Evolutionary conservation across 2,797 vertebrate genomes (phyloP).

Genomic region (Nyctibius grandis): DNA sequence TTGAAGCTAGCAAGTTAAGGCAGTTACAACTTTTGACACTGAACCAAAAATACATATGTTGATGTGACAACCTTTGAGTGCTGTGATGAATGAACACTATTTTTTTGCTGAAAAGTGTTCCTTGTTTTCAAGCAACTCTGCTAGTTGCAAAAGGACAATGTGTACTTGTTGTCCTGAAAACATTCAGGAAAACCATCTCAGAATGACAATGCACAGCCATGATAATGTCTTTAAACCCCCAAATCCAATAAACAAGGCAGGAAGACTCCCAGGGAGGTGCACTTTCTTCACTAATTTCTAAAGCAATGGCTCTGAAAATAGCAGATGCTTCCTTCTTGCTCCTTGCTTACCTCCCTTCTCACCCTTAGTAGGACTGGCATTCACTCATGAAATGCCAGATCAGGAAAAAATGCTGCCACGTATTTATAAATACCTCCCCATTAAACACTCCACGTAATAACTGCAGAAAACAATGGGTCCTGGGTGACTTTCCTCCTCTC

Average conservation of each 20-base stretch:
- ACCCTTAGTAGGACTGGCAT: background rate
- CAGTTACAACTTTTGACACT: background rate
- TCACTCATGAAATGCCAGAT: background rate
- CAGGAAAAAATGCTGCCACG: background rate
- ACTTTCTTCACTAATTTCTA: background rate
- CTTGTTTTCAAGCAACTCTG: background rate
- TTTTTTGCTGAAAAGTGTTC: background rate
- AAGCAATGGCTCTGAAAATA: constrained; percentile 14
- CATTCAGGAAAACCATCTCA: background rate
- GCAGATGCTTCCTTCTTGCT: background rate
- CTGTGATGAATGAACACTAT: background rate
- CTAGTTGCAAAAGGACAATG: constrained; percentile 3
- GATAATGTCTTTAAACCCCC: background rate
- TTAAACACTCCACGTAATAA: background rate
- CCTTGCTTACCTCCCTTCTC: background rate
- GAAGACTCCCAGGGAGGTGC: background rate
- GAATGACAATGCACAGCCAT: background rate
- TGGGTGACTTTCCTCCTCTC: background rate
- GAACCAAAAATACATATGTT: background rate
- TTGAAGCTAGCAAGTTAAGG: background rate
- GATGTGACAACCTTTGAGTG: background rate
- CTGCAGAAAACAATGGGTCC: background rate
- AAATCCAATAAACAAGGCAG: background rate
- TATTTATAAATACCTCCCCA: constrained; percentile 8
- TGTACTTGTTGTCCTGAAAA: background rate